Base-by-base conservation (phyloP, 1,140 invertebrate genomes). In the Aphaenogaster ashmeadi region DNA sequence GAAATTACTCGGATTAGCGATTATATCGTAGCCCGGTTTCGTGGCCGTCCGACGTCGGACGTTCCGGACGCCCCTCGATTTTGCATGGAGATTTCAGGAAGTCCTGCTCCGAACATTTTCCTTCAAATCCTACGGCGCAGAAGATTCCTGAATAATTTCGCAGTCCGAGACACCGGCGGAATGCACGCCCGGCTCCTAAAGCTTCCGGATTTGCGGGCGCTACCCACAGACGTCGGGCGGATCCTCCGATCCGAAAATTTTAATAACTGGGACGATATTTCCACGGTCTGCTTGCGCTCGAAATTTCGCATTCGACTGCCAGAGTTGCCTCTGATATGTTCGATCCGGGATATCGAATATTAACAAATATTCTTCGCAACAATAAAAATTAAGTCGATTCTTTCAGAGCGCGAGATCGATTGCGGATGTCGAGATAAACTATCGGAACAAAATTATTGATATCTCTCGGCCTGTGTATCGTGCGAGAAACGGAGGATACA, bases 1-100 rank as follows among this genome's bases (percentile, higher is more conserved):
- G 80, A 75, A 84, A 84, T 84, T 84, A 74, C 69, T 74, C 56
- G 27, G 54, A 83, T 74, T 72, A 83, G 52, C 67, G 52, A 83
- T 74, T 81, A 81, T 27, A 41, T 44, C 50, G 77, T 18, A 21
- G 38, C 69, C 27, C 52, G 38, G 27, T 15, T 13, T 56, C 38
- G 66, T 18, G 60, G 77, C 18, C n/a, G 33, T 13, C 36, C 41
- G 60, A 47, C 38, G 38, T 33, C 27, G 18, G 54, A 36, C 27
- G 47, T 80, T 60, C 11, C 80, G 67, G 41, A 58, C 41, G 80
- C 33, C 27, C 38, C 69, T 52, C 41, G 41, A 84, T 84, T 75
- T 84, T 52, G 80, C 54, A 38, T 50, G 69, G 27, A 71, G 47
- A 81, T 81, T 71, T 81, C 66, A 41, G 44, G 18, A 60, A 84